Evolutionary conservation across 2,888 invertebrate genomes (phyloP).

Genomic region (Acholoe squamosa): DNA sequence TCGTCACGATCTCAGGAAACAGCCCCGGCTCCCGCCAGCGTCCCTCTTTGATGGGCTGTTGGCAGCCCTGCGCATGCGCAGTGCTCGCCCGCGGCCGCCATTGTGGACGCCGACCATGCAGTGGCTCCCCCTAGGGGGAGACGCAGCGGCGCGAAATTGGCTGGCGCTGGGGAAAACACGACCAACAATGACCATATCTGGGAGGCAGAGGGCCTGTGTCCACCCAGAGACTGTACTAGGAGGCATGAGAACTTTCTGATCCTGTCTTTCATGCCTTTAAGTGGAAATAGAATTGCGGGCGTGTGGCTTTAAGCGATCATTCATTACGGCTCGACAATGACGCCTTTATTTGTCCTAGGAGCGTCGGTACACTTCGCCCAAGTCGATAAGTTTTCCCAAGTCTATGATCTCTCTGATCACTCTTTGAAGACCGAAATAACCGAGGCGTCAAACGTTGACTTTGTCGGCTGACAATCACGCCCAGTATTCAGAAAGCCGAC

Average conservation of each 20-base stretch:
- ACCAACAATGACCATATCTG: constrained; percentile 55
- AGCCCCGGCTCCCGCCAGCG: background rate
- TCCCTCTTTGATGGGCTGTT: constrained; percentile 39
- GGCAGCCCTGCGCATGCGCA: constrained; percentile 33
- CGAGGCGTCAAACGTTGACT: constrained; percentile 62
- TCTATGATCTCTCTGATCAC: constrained; percentile 61
- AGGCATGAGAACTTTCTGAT: constrained; percentile 61
- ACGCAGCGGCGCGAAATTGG: constrained; percentile 59
- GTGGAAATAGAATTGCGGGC: constrained; percentile 56
- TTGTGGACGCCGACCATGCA: constrained; percentile 33
- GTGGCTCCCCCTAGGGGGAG: constrained; percentile 9
- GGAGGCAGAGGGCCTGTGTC: constrained; percentile 36
- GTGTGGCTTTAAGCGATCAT: constrained; percentile 56
- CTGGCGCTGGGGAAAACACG: constrained; percentile 53
- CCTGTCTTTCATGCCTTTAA: constrained; percentile 61
- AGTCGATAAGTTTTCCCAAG: constrained; percentile 59
- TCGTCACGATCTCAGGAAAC: constrained; percentile 59
- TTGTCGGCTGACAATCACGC: constrained; percentile 56
- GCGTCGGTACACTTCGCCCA: constrained; percentile 56
- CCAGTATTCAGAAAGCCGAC: constrained; percentile 19
- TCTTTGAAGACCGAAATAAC: constrained; percentile 50
- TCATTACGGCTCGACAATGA: constrained; percentile 53
- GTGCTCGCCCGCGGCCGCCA: background rate
- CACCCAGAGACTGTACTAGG: constrained; percentile 56
- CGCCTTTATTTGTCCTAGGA: constrained; percentile 14